Percentiles rank a stretch among this genome's conserved stretches.
Evolutionary conservation across 2,888 invertebrate species (phyloP).

Genomic region (Temnothorax rugatulus): DNA sequence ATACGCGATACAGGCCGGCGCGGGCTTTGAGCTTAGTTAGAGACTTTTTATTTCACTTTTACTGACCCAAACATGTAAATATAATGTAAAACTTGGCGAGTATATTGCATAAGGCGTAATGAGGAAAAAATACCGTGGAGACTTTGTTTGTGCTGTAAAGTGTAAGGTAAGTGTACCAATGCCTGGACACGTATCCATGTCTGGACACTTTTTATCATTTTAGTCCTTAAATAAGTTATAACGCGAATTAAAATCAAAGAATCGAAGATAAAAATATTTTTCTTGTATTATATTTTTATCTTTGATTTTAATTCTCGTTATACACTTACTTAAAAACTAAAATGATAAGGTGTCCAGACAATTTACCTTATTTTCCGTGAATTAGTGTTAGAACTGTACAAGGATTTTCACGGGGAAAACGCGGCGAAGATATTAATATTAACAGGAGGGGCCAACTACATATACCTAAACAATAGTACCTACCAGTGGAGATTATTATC

Average conservation of each 20-base stretch:
- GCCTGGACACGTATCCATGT: too few species aligned
- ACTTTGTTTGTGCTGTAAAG: constrained; percentile 1
- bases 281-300: too few species aligned
- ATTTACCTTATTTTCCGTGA: not conserved
- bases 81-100: constrained; percentile 25
- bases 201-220: too few species aligned
- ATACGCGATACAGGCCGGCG: constrained; percentile 97
- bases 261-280: too few species aligned
- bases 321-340: too few species aligned
- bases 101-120: not conserved
- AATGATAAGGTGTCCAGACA: too few species aligned
- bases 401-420: constrained; percentile 6
- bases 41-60: constrained; percentile 10
- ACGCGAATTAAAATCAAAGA: too few species aligned
- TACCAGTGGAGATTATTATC: constrained; percentile 47
- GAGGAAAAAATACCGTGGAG: not conserved
- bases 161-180: too few species aligned
- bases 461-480: constrained; percentile 59
- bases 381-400: not conserved
- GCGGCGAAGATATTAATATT: constrained; percentile 58
- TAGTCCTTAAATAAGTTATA: too few species aligned
- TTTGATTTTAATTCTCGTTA: too few species aligned
- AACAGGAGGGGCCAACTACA: constrained; percentile 75
- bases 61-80: constrained; percentile 62
- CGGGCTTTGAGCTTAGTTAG: constrained; percentile 98